Evolutionary conservation across 2,113 vertebrate genomes (phyloP), one percentile per base, ranked within the genome.

Genomic region (Synchiropus splendidus): DNA sequence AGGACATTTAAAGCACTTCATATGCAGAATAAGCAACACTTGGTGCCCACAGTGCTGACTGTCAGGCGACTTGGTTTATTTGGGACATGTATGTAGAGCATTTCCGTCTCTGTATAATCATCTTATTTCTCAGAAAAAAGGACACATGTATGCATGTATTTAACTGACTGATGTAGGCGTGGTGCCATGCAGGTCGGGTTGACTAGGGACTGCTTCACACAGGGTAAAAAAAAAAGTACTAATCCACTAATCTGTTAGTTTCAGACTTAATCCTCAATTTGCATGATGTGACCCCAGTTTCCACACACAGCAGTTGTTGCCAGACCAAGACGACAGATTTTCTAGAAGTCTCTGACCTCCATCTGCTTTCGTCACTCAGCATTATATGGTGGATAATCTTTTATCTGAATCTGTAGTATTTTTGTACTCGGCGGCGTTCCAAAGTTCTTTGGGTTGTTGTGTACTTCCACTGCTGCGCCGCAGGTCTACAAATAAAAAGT

Each of bases 191-290:
- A 49, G 40, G 40, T 42, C 65, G 57, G 62, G 45, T 39, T 54
- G 40, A 45, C 16, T 21, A 37, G 54, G 50, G 53, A 58, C 58
- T 59, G 58, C 48, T 46, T 70, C 61, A 64, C 52, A 43, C 12
- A 49, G 50, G 36, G 58, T 57, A 54, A 18, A 48, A 54, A 74
- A 34, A 27, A 5, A 5, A 5, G 4, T 27, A 51, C 48, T 75
- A 77, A 77, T 80, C 77, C 72, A 56, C 38, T 65, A 75, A 75
- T 80, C 74, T 74, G 67, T 30, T 58, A 49, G 39, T 64, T 75
- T 74, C 51, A 49, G 51, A 51, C 35, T 64, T 75, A 77, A 77
- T 75, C 74, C 64, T 46, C 16, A 53, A 31, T 5, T 55, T 48
- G 54, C 51, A 61, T 56, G 51, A 40, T 16, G 46, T 2, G 6